Percentiles rank a stretch among this genome's conserved stretches.
Evolutionary conservation across 1,140 invertebrate genomes (phyloP).

Genomic region (Papilio dardanus): DNA sequence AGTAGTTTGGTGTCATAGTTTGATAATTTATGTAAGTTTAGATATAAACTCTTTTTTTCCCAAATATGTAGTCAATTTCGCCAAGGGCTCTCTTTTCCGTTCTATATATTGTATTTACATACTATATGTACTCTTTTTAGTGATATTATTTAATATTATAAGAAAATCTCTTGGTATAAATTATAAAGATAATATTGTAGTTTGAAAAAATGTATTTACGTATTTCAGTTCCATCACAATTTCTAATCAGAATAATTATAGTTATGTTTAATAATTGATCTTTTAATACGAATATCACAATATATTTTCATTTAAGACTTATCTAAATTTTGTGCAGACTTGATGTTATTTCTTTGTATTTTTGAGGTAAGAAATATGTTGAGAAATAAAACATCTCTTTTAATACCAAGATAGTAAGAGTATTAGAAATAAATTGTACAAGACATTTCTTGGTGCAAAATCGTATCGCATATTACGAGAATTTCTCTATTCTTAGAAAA

Average conservation of each 20-base stretch:
- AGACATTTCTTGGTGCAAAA: neutral
- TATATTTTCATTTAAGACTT: neutral
- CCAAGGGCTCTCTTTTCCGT: neutral
- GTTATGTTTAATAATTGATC: neutral
- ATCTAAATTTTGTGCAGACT: neutral
- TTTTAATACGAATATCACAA: neutral
- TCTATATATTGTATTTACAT: neutral
- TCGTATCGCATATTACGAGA: neutral
- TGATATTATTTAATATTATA: constrained; percentile 2
- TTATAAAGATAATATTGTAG: neutral
- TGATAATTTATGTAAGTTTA: neutral
- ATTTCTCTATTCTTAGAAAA: neutral
- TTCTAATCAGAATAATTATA: neutral
- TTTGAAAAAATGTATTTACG: neutral
- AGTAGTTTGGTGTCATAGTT: neutral
- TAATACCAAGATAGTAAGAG: neutral
- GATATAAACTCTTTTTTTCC: neutral
- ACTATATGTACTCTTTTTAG: neutral
- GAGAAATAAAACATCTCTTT: neutral
- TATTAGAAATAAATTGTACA: neutral
- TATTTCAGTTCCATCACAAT: constrained; percentile 5
- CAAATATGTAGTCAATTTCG: neutral
- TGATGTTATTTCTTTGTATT: neutral
- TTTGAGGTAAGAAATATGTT: neutral
- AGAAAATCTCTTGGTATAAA: neutral